Evolutionary conservation across 2,888 invertebrate genomes (phyloP).

Genomic region (Metacarcinus magister): DNA sequence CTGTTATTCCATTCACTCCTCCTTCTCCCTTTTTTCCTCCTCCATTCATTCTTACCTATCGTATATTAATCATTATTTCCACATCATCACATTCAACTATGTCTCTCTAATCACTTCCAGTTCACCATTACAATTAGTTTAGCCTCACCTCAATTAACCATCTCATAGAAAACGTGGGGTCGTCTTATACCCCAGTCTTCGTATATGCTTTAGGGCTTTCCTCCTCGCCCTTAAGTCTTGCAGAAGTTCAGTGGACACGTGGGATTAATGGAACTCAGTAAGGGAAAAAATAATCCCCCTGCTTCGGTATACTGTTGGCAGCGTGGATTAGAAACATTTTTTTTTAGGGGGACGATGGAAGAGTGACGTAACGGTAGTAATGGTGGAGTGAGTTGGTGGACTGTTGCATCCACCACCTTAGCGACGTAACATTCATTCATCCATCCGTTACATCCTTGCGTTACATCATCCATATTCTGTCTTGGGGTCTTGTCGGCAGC

Average conservation of each 20-base stretch:
- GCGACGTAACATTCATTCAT: neutral
- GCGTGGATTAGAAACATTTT: neutral
- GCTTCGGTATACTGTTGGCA: neutral
- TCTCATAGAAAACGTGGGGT: too few species aligned
- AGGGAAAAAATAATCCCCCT: neutral
- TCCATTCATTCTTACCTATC: neutral
- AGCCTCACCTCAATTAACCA: neutral
- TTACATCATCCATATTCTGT: neutral
- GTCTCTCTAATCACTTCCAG: neutral
- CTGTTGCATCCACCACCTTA: neutral
- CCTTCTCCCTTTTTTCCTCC: neutral
- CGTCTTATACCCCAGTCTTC: neutral
- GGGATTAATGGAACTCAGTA: neutral
- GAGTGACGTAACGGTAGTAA: neutral
- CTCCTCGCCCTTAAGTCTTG: neutral
- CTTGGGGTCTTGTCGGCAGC: neutral
- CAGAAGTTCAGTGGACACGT: conserved; percentile 26
- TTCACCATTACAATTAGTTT: too few species aligned
- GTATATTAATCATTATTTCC: neutral
- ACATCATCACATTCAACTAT: neutral
- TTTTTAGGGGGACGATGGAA: neutral
- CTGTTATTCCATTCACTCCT: neutral
- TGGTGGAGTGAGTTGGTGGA: neutral
- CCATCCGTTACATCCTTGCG: neutral
- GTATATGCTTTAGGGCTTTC: neutral